phyloP scores from a whole-genome alignment of 2,113 vertebrate species.

The Oreochromis spilurus region DNA sequence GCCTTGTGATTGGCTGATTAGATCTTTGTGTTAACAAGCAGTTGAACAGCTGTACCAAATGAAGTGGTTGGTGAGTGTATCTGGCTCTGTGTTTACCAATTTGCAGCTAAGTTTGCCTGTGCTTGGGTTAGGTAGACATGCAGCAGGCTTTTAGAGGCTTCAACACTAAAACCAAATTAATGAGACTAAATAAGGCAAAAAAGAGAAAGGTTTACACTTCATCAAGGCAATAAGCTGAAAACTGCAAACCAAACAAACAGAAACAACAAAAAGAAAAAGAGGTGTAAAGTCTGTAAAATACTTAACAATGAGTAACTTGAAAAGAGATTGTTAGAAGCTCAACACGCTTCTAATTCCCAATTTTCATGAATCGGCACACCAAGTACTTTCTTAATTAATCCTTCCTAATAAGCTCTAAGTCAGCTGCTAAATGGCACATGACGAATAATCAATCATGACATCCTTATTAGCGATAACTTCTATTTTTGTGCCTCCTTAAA shows the following conservation, averaged over 20 bases:
- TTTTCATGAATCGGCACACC: background rate
- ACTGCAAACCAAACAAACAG: background rate
- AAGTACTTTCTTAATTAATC: conserved; percentile 20
- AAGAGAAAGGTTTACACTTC: background rate
- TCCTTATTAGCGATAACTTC: background rate
- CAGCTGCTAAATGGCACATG: conserved; percentile 11
- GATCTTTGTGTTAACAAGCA: background rate
- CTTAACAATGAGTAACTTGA: background rate
- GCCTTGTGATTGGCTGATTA: background rate
- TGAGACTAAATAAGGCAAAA: background rate
- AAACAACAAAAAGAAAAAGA: background rate
- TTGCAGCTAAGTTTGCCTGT: background rate
- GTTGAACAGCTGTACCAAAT: background rate
- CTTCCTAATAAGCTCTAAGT: conserved; percentile 14
- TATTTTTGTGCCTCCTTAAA: background rate
- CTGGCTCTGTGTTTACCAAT: background rate
- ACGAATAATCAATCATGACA: conserved; percentile 11
- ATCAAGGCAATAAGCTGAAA: background rate
- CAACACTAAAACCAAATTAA: background rate
- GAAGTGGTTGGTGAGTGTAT: background rate
- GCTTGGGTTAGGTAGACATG: background rate
- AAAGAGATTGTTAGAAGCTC: background rate
- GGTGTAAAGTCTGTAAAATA: background rate
- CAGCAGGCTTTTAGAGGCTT: background rate
- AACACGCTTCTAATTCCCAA: background rate